These are phyloP conservation scores for Tetrao urogallus DNA, from an alignment of 2,113 vertebrate species.

Conservation along the genomic window DNA sequence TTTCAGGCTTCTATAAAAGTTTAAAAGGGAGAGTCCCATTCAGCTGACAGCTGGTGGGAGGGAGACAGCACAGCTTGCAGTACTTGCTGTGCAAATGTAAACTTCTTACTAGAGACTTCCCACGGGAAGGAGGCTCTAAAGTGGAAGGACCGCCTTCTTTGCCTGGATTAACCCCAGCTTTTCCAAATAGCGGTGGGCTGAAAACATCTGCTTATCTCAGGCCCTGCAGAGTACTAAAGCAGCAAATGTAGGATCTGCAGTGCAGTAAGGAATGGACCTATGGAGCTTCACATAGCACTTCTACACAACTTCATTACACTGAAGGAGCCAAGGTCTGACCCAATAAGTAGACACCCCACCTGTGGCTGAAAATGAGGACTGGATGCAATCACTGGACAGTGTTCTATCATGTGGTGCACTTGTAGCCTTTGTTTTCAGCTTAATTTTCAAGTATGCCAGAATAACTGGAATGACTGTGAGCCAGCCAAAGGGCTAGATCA, in stretches of 20 bases:
- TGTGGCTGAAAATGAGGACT: not conserved
- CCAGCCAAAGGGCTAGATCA: not conserved
- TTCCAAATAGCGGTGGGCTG: not conserved
- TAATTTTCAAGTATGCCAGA: not conserved
- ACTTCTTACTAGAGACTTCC: slow-evolving; percentile 34
- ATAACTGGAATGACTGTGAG: not conserved
- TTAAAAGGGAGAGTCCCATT: not conserved
- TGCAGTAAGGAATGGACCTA: not conserved
- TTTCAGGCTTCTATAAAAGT: not conserved
- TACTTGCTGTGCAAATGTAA: slow-evolving; percentile 34
- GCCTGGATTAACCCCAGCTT: slow-evolving; percentile 26
- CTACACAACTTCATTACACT: not conserved
- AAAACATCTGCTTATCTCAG: not conserved
- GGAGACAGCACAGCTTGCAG: not conserved
- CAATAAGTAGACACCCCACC: not conserved
- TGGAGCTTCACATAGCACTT: not conserved
- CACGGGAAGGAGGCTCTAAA: slow-evolving; percentile 21
- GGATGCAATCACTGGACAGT: not conserved
- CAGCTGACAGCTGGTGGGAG: slow-evolving; percentile 5
- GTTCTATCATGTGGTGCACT: not conserved
- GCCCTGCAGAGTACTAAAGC: not conserved
- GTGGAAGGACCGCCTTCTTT: not conserved
- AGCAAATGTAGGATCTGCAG: not conserved
- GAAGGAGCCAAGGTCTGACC: not conserved
- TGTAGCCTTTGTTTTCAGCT: not conserved